Base-by-base conservation (phyloP, 2,797 vertebrate species). In the Sphenopsis melanotis region DNA sequence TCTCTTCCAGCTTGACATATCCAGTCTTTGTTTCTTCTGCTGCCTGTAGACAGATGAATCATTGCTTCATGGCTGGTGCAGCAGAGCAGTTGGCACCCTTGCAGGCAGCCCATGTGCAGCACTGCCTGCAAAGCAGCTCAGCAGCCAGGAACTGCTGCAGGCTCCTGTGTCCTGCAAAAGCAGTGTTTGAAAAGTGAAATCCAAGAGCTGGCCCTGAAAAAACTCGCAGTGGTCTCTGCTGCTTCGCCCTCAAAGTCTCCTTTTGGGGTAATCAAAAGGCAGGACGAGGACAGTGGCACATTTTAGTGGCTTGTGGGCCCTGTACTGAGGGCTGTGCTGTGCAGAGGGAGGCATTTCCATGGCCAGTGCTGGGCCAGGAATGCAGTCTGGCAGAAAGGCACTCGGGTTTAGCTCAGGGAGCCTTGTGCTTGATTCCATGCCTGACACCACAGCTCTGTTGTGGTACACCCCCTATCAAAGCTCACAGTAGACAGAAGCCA, bases 21-120 rank as follows among this genome's bases (percentile, higher is more conserved):
- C 53, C 65, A 39, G 36, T 56, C 70, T 52, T 78, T 89, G 64
- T 90, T 90, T 77, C 29, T 89, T 60, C 56, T 94, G 70, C 29
- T 94, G 53, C 90, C 63, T 44, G 42, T n/a, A 94, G 87, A 15
- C 52, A 4, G 6, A 49, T 55, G 70, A 87, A 90, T 93, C 76
- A 66, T 16, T 89, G 53, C 50, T 83, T 65, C 65, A 2, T 32
- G 61, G 89, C 87, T 89, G 89, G 76, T 91, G 87, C 87, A 93
- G 90, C 79, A 87, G 14, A 72, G 91, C 66, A 57, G 65, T 46
- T 94, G 90, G 78, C 87, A 92, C 55, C 66, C 36, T 81, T 65
- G 32, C 41, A 34, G 44, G 88, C 83, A 59, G 63, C 17, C 23
- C 2, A 10, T 0, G 10, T 91, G 61, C 84, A 65, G 60, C 53